These are phyloP conservation scores for Manis crassicaudata DNA, from an alignment of 2,797 vertebrate genomes.

Conservation along the genomic window DNA sequence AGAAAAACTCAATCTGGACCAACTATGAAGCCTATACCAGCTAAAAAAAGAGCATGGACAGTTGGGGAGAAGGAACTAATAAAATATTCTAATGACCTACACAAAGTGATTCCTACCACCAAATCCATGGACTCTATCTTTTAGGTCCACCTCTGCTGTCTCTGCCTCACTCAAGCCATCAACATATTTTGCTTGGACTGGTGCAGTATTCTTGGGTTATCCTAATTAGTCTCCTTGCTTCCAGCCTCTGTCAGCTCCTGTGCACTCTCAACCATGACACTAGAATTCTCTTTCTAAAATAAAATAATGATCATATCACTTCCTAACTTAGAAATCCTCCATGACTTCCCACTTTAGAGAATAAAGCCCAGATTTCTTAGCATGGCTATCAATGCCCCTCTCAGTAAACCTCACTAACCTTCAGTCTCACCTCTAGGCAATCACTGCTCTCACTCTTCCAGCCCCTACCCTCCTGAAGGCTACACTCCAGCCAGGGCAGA, in stretches of 20 bases:
- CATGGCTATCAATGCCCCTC: neutral
- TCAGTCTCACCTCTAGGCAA: neutral
- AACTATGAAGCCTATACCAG: neutral
- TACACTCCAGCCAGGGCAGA: neutral
- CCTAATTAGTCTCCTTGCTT: neutral
- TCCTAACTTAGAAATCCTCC: neutral
- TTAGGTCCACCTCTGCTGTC: neutral
- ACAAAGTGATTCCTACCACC: neutral
- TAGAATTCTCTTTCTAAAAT: neutral
- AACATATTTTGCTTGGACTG: neutral
- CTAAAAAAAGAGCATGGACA: neutral
- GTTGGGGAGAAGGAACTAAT: neutral
- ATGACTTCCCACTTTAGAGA: neutral
- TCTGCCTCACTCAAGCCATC: neutral
- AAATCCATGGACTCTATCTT: neutral
- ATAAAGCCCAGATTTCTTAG: neutral
- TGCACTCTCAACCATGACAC: neutral
- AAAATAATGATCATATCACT: neutral
- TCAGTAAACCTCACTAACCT: neutral
- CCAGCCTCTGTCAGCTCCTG: neutral
- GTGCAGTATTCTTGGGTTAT: neutral
- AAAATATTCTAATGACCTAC: neutral
- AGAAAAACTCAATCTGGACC: neutral
- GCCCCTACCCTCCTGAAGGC: neutral
- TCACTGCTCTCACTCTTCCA: neutral